A percentile compares a stretch with the other conserved stretches of the same genome.
Evolutionary conservation across 64 coral and sea anemone genomes (phyloP).

Genomic region (Dendronephthya gigantea): DNA sequence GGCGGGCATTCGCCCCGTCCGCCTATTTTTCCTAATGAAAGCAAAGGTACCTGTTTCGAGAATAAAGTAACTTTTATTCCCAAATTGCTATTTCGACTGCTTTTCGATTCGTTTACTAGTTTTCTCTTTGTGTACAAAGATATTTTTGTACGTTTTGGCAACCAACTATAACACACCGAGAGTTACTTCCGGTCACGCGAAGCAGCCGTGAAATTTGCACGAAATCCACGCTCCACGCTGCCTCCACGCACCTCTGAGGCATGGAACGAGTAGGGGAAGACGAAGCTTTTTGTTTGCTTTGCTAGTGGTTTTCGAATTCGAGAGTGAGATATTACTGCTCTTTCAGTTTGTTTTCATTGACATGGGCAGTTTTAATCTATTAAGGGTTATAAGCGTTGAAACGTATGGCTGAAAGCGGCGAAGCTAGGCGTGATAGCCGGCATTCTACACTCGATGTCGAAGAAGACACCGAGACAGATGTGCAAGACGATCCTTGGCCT

Average conservation of each 20-base stretch:
- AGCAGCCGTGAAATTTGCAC: too few relatives aligned
- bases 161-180: neutral
- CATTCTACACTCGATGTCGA: neutral
- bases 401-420: neutral
- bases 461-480: neutral
- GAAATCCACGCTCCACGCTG: neutral
- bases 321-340: neutral
- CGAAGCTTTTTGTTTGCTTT: neutral
- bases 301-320: neutral
- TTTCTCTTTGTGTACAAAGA: too few relatives aligned
- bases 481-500: neutral
- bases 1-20: too few relatives aligned
- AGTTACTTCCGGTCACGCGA: neutral
- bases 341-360: neutral
- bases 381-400: neutral
- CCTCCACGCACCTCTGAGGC: neutral
- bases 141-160: too few relatives aligned
- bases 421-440: neutral
- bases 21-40: too few relatives aligned
- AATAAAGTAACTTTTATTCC: too few relatives aligned
- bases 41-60: too few relatives aligned
- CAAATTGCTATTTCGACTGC: too few relatives aligned
- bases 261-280: neutral
- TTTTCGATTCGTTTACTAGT: too few relatives aligned
- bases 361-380: neutral